Conservation (phyloP, 2,113 vertebrate genomes). For the Cinclus mexicanus region DNA sequence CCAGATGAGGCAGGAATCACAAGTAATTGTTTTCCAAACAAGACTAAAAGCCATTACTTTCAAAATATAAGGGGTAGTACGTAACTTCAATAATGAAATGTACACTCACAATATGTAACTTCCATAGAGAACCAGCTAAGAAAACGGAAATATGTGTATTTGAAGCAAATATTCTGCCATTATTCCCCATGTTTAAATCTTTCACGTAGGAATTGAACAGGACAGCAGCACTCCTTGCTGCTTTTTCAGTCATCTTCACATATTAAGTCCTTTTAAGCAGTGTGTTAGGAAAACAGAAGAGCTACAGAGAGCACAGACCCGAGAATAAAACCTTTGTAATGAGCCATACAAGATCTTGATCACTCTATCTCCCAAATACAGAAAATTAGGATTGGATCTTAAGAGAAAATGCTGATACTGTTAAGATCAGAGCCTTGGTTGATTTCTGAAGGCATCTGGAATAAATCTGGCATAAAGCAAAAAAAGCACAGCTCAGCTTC, state of each 20-base stretch:
- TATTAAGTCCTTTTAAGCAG: background rate
- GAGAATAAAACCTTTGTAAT: background rate
- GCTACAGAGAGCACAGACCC: background rate
- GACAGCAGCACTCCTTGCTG: background rate
- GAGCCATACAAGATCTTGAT: background rate
- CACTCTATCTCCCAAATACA: background rate
- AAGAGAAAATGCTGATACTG: background rate
- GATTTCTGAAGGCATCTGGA: slow-evolving; percentile 13
- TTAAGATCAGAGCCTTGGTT: background rate
- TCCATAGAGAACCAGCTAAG: background rate
- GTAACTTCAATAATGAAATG: background rate
- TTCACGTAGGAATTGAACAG: background rate
- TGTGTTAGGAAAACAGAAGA: background rate
- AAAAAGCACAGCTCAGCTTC: background rate
- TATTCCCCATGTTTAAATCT: background rate
- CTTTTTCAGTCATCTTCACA: background rate
- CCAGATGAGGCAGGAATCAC: background rate
- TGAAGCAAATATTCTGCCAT: background rate
- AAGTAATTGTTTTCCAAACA: background rate
- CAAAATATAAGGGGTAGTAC: background rate
- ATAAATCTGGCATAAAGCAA: background rate
- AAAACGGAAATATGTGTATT: background rate
- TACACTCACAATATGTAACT: background rate
- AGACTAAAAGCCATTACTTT: background rate
- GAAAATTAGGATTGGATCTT: background rate